These are phyloP conservation scores for Reinhardtius hippoglossoides DNA, from an alignment of 2,113 vertebrate species.

Conservation along the genomic window DNA sequence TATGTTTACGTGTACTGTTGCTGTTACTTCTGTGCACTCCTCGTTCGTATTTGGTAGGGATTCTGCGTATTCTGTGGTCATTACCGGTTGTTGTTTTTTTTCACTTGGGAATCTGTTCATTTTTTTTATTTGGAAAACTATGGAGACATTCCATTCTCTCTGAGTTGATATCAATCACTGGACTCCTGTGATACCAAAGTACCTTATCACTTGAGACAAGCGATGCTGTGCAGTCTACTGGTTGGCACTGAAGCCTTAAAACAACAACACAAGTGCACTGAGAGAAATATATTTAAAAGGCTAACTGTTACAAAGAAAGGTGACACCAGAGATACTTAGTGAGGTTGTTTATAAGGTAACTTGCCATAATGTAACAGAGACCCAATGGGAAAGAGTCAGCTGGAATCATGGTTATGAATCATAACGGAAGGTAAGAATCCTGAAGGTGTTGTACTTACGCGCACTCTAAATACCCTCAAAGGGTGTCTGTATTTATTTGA, in stretches of 20 bases:
- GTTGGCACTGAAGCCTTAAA: slow-evolving; percentile 32
- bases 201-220: slow-evolving; percentile 25
- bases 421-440: slow-evolving; percentile 16
- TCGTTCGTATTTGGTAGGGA: slow-evolving; percentile 35
- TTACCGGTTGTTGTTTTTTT: slow-evolving; percentile 37
- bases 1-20: slow-evolving; percentile 44
- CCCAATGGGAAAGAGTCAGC: slow-evolving; percentile 34
- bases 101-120: slow-evolving; percentile 56
- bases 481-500: slow-evolving; percentile 42
- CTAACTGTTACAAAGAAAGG: background rate
- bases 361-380: slow-evolving; percentile 32
- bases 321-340: background rate
- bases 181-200: slow-evolving; percentile 51
- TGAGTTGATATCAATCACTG: slow-evolving; percentile 25
- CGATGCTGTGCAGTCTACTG: background rate
- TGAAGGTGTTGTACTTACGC: slow-evolving; percentile 23
- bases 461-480: slow-evolving; percentile 20
- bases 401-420: slow-evolving; percentile 22
- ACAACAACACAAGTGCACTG: slow-evolving; percentile 64
- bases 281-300: background rate
- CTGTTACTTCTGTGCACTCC: slow-evolving; percentile 57
- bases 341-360: background rate
- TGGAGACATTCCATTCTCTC: slow-evolving; percentile 78
- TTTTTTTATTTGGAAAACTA: slow-evolving; percentile 47
- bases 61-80: slow-evolving; percentile 38